phyloP scores from a whole-genome alignment of 2,113 vertebrate species.

The Eptatretus burgeri region DNA sequence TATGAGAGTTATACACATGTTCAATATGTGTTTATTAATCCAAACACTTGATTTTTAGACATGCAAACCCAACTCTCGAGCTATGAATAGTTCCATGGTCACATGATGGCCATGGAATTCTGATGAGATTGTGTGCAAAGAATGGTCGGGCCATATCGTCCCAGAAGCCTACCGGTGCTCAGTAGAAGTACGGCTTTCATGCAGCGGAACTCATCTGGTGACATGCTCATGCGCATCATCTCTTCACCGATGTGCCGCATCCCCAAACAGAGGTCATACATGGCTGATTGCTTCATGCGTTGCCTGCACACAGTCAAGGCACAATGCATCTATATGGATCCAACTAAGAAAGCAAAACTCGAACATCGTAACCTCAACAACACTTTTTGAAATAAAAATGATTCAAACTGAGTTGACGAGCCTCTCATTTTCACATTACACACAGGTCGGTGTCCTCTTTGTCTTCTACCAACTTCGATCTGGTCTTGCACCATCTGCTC shows the following conservation, averaged over 20 bases:
- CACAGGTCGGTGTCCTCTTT: no score
- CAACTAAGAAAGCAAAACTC: not conserved
- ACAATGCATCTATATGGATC: not conserved
- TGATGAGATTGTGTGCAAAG: no score
- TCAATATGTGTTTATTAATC: no score
- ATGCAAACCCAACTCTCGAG: no score
- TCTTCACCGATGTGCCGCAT: constrained; percentile 96
- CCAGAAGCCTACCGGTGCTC: constrained; percentile 39
- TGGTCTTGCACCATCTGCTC: no score
- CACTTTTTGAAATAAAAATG: not conserved
- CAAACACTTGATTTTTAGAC: no score
- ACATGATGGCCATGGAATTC: no score
- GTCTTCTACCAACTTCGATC: no score
- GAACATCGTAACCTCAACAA: not conserved
- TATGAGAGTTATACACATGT: no score
- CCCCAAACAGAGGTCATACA: constrained; percentile 85
- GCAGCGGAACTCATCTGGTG: constrained; percentile 72
- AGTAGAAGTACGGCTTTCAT: constrained; percentile 93
- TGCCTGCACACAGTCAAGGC: constrained; percentile 24
- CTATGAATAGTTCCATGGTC: no score
- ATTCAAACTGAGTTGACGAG: not conserved
- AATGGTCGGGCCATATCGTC: no score
- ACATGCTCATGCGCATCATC: constrained; percentile 78
- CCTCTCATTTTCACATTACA: no score
- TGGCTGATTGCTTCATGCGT: constrained; percentile 85